Conservation (phyloP, 2,888 invertebrate species). For the Pristionchus mayeri region DNA sequence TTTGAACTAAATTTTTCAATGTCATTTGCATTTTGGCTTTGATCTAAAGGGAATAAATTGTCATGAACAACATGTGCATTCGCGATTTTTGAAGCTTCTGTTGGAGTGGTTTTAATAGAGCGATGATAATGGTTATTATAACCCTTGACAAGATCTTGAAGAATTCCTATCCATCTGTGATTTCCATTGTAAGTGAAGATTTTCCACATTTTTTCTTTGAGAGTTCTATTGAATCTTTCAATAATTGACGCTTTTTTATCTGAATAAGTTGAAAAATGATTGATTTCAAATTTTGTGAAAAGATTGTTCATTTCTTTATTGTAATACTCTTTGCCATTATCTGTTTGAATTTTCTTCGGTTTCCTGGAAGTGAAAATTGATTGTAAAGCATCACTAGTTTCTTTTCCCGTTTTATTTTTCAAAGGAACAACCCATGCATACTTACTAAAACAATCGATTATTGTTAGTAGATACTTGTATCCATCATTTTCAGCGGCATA, state of each 20-base stretch:
- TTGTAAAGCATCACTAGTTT: slow-evolving; percentile 60
- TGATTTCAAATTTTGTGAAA: slow-evolving; percentile 57
- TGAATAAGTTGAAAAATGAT: slow-evolving; percentile 6
- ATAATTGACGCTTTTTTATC: slow-evolving; percentile 6
- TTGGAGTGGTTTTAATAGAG: slow-evolving; percentile 59
- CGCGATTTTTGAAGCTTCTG: slow-evolving; percentile 51
- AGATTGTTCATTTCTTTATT: slow-evolving; percentile 55
- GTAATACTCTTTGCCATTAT: slow-evolving; percentile 64
- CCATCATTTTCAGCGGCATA: slow-evolving; percentile 61
- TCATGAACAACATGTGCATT: slow-evolving; percentile 14
- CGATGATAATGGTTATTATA: slow-evolving; percentile 63
- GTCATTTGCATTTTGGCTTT: not conserved
- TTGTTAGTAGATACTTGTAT: slow-evolving; percentile 53
- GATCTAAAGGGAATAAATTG: slow-evolving; percentile 21
- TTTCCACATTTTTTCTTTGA: slow-evolving; percentile 27
- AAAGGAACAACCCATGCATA: slow-evolving; percentile 60
- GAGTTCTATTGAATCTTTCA: slow-evolving; percentile 5
- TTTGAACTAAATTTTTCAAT: not conserved
- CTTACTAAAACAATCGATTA: slow-evolving; percentile 59
- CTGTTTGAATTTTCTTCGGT: slow-evolving; percentile 52
- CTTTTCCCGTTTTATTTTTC: slow-evolving; percentile 63
- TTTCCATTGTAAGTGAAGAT: slow-evolving; percentile 44
- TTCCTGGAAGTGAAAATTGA: slow-evolving; percentile 49
- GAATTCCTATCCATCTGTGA: slow-evolving; percentile 61
- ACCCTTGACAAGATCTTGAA: slow-evolving; percentile 54